Base-by-base conservation (phyloP, 2,113 vertebrate genomes). In the Colistium nudipinnis region DNA sequence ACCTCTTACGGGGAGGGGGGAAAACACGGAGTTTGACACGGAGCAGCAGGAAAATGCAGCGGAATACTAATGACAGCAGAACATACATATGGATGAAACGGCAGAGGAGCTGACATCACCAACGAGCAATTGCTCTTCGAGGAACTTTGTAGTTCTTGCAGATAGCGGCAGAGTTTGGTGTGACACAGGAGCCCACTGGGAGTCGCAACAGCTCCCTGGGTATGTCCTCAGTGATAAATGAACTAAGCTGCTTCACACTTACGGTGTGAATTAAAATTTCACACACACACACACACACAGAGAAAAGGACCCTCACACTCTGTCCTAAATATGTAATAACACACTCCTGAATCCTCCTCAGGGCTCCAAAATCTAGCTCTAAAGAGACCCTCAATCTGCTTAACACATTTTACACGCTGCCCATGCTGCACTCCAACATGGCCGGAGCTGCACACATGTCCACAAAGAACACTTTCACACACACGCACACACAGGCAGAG, bases 191-290 rank as follows among this genome's bases (percentile, higher is more conserved):
- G n/a, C 48, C 80, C 47, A 63, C 35, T 69, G 88, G 81, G 89
- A 83, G 74, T 71, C 70, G 33, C 71, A 81, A 66, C 74, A 70
- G 72, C 79, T 62, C 75, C 70, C 67, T 78, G 71, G 81, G 77
- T 78, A 72, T 78, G 68, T 78, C 54, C 64, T 66, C 70, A 44
- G 78, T 81, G 80, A 79, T 82, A 85, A 82, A 85, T 86, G 72
- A 87, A 83, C 76, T 82, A 82, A 78, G 81, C 78, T 57, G 76
- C 85, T 78, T 89, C 85, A 80, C 86, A 81, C 75, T 64, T 82
- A 83, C 31, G 78, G 86, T 90, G 87, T 88, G 86, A 91, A 91
- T 90, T 90, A 78, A 87, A 88, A 91, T 85, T 88, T 91, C 85
- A 88, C 89, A 84, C 80, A 78, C 77, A 78, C 70, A 66, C 43